These are phyloP conservation scores for Bos indicus DNA, from an alignment of 2,113 vertebrate species.

Conservation along the genomic window DNA sequence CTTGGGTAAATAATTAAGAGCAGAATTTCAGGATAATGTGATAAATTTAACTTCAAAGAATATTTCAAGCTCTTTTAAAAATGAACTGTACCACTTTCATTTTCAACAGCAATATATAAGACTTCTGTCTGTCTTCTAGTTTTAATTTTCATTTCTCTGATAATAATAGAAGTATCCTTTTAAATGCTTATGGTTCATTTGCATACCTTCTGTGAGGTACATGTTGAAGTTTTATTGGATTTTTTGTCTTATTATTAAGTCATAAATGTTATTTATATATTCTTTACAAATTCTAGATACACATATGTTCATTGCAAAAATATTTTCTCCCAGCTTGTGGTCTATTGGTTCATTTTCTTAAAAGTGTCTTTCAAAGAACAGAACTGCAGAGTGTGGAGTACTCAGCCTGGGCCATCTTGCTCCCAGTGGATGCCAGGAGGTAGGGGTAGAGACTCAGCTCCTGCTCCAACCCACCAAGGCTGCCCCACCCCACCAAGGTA, in stretches of 20 bases:
- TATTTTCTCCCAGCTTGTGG: background rate
- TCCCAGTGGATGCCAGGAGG: background rate
- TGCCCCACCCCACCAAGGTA: background rate
- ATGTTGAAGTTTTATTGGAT: background rate
- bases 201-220: background rate
- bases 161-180: background rate
- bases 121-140: background rate
- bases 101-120: background rate
- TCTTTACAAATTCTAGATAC: background rate
- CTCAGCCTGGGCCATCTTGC: background rate
- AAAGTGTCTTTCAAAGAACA: background rate
- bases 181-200: background rate
- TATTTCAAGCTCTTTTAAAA: background rate
- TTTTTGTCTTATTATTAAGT: background rate
- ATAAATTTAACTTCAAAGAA: background rate
- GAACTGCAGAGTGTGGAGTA: background rate
- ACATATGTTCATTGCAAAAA: background rate
- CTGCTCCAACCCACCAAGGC: background rate
- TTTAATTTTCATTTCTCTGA: background rate
- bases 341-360: background rate
- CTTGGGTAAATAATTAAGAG: background rate
- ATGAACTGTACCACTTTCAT: background rate
- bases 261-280: background rate
- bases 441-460: background rate
- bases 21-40: background rate